Base-by-base conservation (phyloP, 2,888 invertebrate genomes). In the Anoplius nigerrimus region DNA sequence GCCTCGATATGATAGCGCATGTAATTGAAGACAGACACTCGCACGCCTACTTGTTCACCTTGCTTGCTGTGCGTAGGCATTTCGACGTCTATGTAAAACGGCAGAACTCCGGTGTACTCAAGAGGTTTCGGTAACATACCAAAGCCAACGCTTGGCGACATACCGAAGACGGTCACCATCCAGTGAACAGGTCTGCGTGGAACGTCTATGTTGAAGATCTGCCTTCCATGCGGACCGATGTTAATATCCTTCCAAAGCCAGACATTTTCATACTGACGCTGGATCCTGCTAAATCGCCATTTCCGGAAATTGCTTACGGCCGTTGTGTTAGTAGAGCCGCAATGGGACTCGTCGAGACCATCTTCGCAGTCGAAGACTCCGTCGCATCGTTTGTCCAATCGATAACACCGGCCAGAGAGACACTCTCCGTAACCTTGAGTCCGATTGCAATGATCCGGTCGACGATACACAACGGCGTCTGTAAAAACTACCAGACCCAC, bases 231-330 rank as follows among this genome's bases (percentile, higher is more conserved):
- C 20, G 97, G 96, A 0, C 95, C 97, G 84, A 97, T 96, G 89
- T 97, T 97, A 60, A 96, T 93, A 89, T 98, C 98, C 72, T 94
- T 93, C 98, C 98, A 98, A 62, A 98, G 90, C 98, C 98, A 98
- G 66, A 95, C 95, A 89, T 97, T 97, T 83, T 97, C 97, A 89
- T 97, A 98, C 86, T 97, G 95, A 0, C 98, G 92, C 85, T 95
- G 94, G 68, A 97, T 93, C 69, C 97, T 92, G 89, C 96, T 98
- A 88, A 96, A 96, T 2, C 97, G 92, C 89, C 93, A 93, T 87
- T 95, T 95, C 74, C 96, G 91, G 90, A 95, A 97, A 80, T 93
- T 90, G 0, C 91, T 84, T 74, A 96, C 87, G 72, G 95, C 94
- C 6, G 94, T 94, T 45, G 90, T 91, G 78, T 94, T 93, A 70